Evolutionary conservation across 2,797 vertebrate genomes (phyloP).

Genomic region (Peromyscus nudipes): DNA sequence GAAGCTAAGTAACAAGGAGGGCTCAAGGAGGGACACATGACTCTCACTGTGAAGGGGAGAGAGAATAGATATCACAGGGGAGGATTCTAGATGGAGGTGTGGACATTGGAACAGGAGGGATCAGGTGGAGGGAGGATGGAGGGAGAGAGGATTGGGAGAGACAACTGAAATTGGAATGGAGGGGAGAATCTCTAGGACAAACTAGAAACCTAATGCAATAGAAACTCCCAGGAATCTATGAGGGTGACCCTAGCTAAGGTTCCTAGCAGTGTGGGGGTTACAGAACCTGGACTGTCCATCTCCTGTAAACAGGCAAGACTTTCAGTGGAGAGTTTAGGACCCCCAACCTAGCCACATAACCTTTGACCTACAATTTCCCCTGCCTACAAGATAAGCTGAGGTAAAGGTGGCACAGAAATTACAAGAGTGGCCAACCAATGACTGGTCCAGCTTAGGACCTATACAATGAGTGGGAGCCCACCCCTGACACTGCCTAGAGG

Average conservation of each 20-base stretch:
- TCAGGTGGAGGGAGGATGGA: not conserved
- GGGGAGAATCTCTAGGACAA: not conserved
- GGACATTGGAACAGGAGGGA: not conserved
- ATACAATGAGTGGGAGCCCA: no score
- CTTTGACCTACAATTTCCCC: no score
- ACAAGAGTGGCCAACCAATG: no score
- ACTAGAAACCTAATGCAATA: not conserved
- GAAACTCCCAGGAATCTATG: not conserved
- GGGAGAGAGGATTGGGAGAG: not conserved
- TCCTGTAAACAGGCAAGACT: not conserved
- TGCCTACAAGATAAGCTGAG: no score
- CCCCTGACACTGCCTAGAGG: no score
- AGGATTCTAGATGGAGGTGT: not conserved
- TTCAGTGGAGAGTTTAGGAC: no score
- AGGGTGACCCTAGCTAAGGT: not conserved
- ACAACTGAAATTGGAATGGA: not conserved
- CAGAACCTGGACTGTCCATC: not conserved
- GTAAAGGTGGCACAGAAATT: no score
- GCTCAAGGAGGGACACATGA: not conserved
- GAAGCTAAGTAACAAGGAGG: not conserved
- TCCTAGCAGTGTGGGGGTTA: not conserved
- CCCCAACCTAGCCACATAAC: no score
- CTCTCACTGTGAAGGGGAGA: not conserved
- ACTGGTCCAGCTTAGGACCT: no score
- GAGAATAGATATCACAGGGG: no score